Conservation (phyloP, 2,113 vertebrate genomes). For the Microtus oregoni region DNA sequence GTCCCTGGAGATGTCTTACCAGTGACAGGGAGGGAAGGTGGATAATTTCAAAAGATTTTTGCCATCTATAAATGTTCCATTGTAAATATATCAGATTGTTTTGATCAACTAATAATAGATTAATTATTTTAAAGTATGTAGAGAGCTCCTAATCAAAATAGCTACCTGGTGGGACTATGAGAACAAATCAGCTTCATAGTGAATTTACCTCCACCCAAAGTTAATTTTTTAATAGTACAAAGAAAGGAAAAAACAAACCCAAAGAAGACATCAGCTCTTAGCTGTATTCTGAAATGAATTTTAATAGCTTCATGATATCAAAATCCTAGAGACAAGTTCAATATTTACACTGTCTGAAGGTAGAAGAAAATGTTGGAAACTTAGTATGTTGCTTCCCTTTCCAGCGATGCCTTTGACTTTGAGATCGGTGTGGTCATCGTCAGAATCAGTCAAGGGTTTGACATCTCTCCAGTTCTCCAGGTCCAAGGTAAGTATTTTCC, state of each 20-base stretch:
- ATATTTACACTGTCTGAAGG: not conserved
- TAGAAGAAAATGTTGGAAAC: slow-evolving; percentile 22
- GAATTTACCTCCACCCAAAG: slow-evolving; percentile 16
- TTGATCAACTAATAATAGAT: slow-evolving; percentile 27
- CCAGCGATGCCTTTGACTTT: slow-evolving; percentile 97
- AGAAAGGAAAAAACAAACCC: not conserved
- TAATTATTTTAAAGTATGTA: not conserved
- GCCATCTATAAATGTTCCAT: not conserved
- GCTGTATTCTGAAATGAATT: slow-evolving; percentile 46
- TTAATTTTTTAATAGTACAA: slow-evolving; percentile 32
- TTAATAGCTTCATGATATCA: slow-evolving; percentile 36
- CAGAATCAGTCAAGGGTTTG: slow-evolving; percentile 94
- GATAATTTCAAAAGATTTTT: slow-evolving; percentile 38
- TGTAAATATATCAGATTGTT: slow-evolving; percentile 30
- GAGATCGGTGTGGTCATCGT: slow-evolving; percentile 93
- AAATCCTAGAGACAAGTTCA: slow-evolving; percentile 27
- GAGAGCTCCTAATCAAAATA: slow-evolving; percentile 34
- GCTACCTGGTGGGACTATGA: slow-evolving; percentile 35
- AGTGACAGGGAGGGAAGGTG: not conserved
- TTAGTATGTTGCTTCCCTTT: slow-evolving; percentile 68
- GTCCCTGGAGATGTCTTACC: not conserved
- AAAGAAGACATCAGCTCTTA: slow-evolving; percentile 13
- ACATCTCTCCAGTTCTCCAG: slow-evolving; percentile 94
- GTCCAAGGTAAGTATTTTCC: slow-evolving; percentile 91
- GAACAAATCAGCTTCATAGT: not conserved